Evolutionary conservation across 2,113 vertebrate genomes (phyloP), one percentile per base, ranked within the genome.

Genomic region (Tauraco erythrolophus): DNA sequence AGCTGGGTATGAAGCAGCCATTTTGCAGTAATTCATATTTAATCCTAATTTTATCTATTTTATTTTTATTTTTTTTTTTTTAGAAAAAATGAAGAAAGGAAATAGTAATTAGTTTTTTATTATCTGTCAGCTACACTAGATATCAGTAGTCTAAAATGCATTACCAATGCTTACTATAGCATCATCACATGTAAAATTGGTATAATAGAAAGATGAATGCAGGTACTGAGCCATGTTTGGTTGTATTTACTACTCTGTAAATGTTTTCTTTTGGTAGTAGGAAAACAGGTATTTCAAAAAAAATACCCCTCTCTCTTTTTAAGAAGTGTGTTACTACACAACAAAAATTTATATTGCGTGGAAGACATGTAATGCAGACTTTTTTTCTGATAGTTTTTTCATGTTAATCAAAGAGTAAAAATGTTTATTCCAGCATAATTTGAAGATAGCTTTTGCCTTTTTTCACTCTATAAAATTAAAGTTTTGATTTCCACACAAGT

Each of bases 1-100:
- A 97, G 98, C 98, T 88, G 99, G 99, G 99, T 99, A 98, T 87
- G 98, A 91, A 94, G 24, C 37, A 93, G 43, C 10, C 23, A 19
- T 90, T 88, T 84, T 93, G 60, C 33, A 74, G 4, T 80, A 25
- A 53, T 66, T 77, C 8, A 14, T 39, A 24, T 54, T 69, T 62
- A 84, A 71, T 68, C 9, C 11, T 92, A 31, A 64, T 51, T 64
- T 81, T 28, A n/a, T 50, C 24, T n/a, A n/a, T n/a, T n/a, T n/a
- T n/a, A n/a, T n/a, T n/a, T n/a, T n/a, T n/a, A n/a, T n/a, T n/a
- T n/a, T 37, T 77, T 41, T 2, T 25, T 85, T 86, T 80, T 23
- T 14, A 28, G n/a, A 1, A 69, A 54, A 81, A 7, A 7, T 54
- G 33, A 19, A 61, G 27, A 45, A 18, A 72, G 6, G 3, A 72